A percentile compares a stretch with the other conserved stretches of the same genome.
Evolutionary conservation across 2,113 vertebrate species (phyloP).

Genomic region (Neofelis nebulosa): DNA sequence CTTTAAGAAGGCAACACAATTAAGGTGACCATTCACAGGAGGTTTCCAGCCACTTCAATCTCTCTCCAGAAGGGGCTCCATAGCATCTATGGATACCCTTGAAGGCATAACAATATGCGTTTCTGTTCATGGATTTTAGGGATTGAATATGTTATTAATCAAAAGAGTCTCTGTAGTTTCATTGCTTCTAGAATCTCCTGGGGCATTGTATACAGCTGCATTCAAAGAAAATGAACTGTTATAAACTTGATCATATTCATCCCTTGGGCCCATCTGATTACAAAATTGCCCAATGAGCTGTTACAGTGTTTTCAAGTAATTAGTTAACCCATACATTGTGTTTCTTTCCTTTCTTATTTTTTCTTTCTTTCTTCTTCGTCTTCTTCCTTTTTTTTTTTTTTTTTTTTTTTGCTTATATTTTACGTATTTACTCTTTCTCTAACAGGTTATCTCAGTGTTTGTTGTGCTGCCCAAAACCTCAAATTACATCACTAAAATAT

Average conservation of each 20-base stretch:
- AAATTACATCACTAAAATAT: not conserved
- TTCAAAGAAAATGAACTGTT: conserved; percentile 79
- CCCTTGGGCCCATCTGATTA: conserved; percentile 80
- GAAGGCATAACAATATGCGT: conserved; percentile 46
- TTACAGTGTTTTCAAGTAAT: conserved; percentile 74
- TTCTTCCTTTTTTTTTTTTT: not conserved
- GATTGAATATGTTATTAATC: conserved; percentile 76
- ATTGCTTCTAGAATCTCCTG: conserved; percentile 73
- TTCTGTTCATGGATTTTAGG: conserved; percentile 58
- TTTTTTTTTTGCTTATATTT: not conserved
- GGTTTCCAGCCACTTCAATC: conserved; percentile 10
- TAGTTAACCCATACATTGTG: conserved; percentile 61
- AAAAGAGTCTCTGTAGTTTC: conserved; percentile 65
- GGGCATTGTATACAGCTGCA: conserved; percentile 76
- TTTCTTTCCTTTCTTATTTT: not conserved
- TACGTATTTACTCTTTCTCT: not conserved
- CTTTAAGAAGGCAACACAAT: conserved; percentile 50
- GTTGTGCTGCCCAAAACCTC: not conserved
- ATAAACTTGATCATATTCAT: conserved; percentile 75
- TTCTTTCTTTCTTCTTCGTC: not conserved
- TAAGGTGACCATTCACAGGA: conserved; percentile 13
- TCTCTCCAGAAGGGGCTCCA: conserved; percentile 30
- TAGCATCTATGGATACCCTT: not conserved
- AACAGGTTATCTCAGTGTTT: not conserved
- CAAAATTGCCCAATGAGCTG: conserved; percentile 80